Conservation (phyloP, 2,113 vertebrate species). For the Pogona vitticeps region DNA sequence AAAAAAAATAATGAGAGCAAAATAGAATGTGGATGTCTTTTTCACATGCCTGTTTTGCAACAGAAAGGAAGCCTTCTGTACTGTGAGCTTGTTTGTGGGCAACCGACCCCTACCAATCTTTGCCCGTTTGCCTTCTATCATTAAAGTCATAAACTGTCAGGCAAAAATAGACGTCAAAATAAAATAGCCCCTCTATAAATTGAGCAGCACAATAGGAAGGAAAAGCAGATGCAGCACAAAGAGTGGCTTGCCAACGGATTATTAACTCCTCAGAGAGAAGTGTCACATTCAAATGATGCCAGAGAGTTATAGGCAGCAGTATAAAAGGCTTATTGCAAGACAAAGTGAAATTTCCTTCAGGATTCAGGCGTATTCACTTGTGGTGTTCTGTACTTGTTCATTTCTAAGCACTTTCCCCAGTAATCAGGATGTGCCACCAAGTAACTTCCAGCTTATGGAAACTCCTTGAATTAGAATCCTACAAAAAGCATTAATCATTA, state of each 20-base stretch:
- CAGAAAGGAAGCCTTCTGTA: background rate
- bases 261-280: constrained; percentile 10
- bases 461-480: too few relatives aligned
- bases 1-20: background rate
- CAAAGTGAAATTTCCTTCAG: background rate
- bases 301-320: background rate
- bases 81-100: background rate
- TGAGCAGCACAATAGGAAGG: background rate
- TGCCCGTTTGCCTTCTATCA: background rate
- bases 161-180: constrained; percentile 26
- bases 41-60: background rate
- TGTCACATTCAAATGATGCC: background rate
- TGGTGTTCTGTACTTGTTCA: background rate
- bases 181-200: constrained; percentile 12
- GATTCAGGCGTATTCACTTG: background rate
- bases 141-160: constrained; percentile 6
- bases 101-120: background rate
- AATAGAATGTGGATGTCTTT: background rate
- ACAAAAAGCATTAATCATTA: too few relatives aligned
- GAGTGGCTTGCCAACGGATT: background rate
- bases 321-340: background rate
- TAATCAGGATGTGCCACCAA: background rate
- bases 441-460: background rate
- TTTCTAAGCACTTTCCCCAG: background rate
- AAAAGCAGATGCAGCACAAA: background rate